phyloP scores from a whole-genome alignment of 2,113 vertebrate species.

The Microtus richardsoni region DNA sequence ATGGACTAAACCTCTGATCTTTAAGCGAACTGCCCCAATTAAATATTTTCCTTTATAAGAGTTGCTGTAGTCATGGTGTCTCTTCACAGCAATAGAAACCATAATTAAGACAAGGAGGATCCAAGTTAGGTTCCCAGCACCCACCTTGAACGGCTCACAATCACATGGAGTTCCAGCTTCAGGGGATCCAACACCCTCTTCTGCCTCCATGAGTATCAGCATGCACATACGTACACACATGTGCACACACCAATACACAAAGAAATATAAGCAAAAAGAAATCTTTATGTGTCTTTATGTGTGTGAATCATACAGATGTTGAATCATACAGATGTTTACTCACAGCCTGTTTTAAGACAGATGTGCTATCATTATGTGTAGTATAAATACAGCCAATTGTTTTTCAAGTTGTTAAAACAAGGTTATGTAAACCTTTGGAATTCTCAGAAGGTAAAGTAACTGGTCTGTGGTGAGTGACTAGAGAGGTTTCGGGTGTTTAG shows the following conservation, averaged over 20 bases:
- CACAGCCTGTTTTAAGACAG: constrained; percentile 28
- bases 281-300: neutral
- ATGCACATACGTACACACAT: neutral
- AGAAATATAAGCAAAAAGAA: neutral
- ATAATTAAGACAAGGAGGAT: neutral
- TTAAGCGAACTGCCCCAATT: neutral
- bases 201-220: neutral
- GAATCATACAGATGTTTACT: neutral
- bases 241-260: neutral
- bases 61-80: neutral
- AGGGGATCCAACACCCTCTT: neutral
- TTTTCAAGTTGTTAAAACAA: constrained; percentile 2
- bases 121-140: neutral
- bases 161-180: neutral
- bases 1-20: neutral
- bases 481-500: neutral
- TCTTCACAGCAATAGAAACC: neutral
- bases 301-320: neutral
- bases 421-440: constrained; percentile 1
- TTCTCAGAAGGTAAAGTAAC: neutral
- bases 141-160: neutral
- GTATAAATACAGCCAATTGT: neutral
- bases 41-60: neutral
- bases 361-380: neutral
- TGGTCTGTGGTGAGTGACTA: neutral